These are phyloP conservation scores for Prionace glauca DNA, from an alignment of 2,797 vertebrate species.

Conservation along the genomic window DNA sequence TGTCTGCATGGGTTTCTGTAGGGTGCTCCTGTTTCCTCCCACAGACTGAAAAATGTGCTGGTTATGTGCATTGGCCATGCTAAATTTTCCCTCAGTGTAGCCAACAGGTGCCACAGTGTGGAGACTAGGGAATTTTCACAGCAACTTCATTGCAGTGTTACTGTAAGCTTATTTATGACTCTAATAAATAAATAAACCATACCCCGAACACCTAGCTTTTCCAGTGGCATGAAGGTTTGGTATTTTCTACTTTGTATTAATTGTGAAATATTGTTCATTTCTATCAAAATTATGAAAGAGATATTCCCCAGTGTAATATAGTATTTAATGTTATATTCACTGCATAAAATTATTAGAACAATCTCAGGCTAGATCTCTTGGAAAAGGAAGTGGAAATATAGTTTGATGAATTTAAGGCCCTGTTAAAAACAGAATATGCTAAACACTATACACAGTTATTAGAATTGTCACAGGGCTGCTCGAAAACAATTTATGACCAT, in stretches of 20 bases:
- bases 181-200: too few species aligned
- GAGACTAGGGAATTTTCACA: too few species aligned
- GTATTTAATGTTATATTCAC: not conserved
- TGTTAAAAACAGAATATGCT: not conserved
- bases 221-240: not conserved
- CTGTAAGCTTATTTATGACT: too few species aligned
- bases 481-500: not conserved
- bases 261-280: not conserved
- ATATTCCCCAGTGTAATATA: not conserved
- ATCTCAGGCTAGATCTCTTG: not conserved
- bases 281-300: not conserved
- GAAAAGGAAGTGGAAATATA: not conserved
- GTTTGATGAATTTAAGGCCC: not conserved
- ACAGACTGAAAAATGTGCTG: too few species aligned
- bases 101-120: too few species aligned
- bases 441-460: not conserved
- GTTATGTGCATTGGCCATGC: too few species aligned
- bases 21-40: too few species aligned
- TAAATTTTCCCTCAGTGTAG: too few species aligned
- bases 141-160: too few species aligned
- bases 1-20: too few species aligned
- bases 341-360: not conserved
- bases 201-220: not conserved
- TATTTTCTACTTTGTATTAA: not conserved
- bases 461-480: not conserved